Conservation (phyloP, 2,888 invertebrate species). For the Bimastos eiseni region DNA sequence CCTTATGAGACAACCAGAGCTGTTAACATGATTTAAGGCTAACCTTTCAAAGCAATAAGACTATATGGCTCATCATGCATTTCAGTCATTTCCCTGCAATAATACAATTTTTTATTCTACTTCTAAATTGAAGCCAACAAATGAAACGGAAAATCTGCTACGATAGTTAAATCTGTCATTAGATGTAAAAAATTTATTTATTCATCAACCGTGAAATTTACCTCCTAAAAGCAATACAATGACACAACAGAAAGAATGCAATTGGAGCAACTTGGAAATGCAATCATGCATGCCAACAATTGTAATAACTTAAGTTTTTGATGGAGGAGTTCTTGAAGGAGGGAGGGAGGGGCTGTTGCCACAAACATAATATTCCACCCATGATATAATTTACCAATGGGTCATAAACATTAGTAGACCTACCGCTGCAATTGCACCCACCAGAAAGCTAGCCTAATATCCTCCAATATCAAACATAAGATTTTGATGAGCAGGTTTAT, state of each 20-base stretch:
- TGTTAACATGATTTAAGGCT: not conserved
- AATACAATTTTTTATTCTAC: not conserved
- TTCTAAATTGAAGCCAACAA: not conserved
- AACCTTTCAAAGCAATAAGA: not conserved
- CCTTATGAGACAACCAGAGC: not conserved
- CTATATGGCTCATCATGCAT: too few relatives aligned
- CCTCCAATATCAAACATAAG: not conserved
- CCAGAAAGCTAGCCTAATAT: not conserved
- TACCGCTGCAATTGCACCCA: too few relatives aligned
- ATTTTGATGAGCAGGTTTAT: not conserved
- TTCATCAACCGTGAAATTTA: not conserved
- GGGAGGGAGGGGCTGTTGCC: not conserved
- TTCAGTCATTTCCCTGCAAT: not conserved
- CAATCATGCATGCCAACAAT: not conserved
- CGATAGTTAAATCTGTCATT: not conserved
- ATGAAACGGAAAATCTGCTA: not conserved
- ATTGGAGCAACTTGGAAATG: not conserved
- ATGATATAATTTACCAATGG: not conserved
- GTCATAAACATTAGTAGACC: not conserved
- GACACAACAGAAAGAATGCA: not conserved
- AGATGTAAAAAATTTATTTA: not conserved
- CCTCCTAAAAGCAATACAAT: not conserved
- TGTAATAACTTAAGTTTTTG: not conserved
- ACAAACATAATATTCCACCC: not conserved
- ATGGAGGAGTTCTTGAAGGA: not conserved